Base-by-base conservation (phyloP, 2,888 invertebrate species). In the Sesia apiformis region DNA sequence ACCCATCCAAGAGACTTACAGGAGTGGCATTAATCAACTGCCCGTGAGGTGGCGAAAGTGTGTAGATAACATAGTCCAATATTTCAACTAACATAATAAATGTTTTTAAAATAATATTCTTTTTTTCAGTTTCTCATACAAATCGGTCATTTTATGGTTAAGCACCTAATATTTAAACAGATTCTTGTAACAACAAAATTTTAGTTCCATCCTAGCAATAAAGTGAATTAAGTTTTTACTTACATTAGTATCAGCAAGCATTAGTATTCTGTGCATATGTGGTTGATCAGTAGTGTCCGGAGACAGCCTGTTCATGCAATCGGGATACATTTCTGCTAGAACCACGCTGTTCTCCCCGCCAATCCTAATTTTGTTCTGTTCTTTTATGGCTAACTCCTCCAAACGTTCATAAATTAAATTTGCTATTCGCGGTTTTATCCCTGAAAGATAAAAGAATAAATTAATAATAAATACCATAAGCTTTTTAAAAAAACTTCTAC, bases 251-350 rank as follows among this genome's bases (percentile, higher is more conserved):
- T 94, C 93, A 38, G 92, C 93, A 4, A 94, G 82, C 81, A 93
- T 93, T 38, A 94, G 74, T 65, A 93, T 91, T 56, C 91, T 86
- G 56, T 92, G 91, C 1, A 70, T 67, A 54, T 91, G 87, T 1
- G 88, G 90, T 57, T 91, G 90, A 57, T 91, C 91, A 0, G 90
- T 86, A 5, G 91, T 91, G 55, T 90, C 90, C 0, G 87, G 85
- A 4, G 87, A 90, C 43, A 90, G 84, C 51, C 91, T 78, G 78
- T 91, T 92, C 54, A 90, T 80, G 51, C 92, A 92, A 66, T 91
- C 90, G 0, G 93, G 93, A 72, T 92, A 94, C 70, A 93, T 87
- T 63, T 93, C 93, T 0, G 92, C 89, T 6, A 94, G 77, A n/a
- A 93, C 90, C 49, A 93, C 91, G 52, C 86, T 82, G 61, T 90